These are phyloP conservation scores for Marronus borbonicus DNA, from an alignment of 2,888 invertebrate genomes.

Conservation along the genomic window DNA sequence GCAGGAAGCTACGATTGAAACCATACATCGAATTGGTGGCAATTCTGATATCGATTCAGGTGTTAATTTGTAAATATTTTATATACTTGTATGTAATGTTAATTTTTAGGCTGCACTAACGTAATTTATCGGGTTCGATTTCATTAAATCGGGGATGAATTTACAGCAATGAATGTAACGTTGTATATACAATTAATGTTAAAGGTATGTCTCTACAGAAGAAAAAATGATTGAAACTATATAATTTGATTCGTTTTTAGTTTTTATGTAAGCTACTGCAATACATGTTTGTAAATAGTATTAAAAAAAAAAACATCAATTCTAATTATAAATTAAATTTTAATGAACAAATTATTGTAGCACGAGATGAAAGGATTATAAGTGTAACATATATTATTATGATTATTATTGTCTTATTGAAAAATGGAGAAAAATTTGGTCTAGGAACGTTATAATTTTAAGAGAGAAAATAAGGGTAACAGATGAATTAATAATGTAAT, in stretches of 20 bases:
- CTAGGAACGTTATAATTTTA: constrained; percentile 51
- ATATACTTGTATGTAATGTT: too few species aligned
- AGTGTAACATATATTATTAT: constrained; percentile 61
- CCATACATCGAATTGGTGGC: too few species aligned
- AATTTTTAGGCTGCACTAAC: too few species aligned
- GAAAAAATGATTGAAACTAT: neutral
- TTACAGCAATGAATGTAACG: too few species aligned
- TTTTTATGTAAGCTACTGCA: neutral
- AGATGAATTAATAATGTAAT: constrained; percentile 43
- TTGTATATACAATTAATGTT: too few species aligned
- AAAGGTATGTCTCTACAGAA: neutral
- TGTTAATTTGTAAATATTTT: too few species aligned
- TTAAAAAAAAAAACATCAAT: neutral
- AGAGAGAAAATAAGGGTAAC: constrained; percentile 56
- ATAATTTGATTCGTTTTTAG: neutral
- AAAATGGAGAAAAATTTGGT: constrained; percentile 27
- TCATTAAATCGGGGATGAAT: too few species aligned
- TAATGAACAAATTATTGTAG: constrained; percentile 13
- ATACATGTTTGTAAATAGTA: constrained; percentile 10
- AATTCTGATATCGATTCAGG: too few species aligned
- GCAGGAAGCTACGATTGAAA: too few species aligned
- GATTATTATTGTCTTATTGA: constrained; percentile 49
- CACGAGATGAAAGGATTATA: neutral
- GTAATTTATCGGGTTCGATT: too few species aligned
- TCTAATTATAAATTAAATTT: constrained; percentile 42